Base-by-base conservation (phyloP, 2,113 vertebrate species). In the Aythya baeri region DNA sequence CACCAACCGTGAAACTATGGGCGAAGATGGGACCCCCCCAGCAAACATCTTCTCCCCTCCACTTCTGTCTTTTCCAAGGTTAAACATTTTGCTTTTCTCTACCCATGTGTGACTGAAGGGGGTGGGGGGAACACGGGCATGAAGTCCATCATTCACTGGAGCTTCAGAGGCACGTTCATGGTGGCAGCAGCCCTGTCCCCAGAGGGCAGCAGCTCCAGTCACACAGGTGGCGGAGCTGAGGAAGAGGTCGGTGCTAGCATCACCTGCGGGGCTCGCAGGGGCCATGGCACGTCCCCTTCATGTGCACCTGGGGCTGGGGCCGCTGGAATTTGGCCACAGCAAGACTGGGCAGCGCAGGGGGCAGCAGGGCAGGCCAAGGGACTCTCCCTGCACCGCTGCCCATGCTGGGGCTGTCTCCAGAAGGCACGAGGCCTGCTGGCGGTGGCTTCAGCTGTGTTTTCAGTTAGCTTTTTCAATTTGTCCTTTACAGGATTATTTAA, bases 281-380 rank as follows among this genome's bases (percentile, higher is more conserved):
- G 31, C 11, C 25, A 10, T 1, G 1, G 46, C 4, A 21, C 25
- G 52, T 34, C 14, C 44, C 27, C 46, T 6, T 52, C 0, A 0
- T 17, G 26, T 36, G 49, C 5, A 1, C 17, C 55, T 1, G 6
- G n/a, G 8, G 16, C 41, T 0, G 1, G 27, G 36, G 7, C 20
- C 11, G 2, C 61, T 15, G 4, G 29, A n/a, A 29, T 52, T 52
- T 14, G 50, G 50, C 23, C 25, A 13, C 23, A 52, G 50, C 50
- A 13, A 25, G 50, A 23, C 50, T 7, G 23, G 50, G 50, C 50
- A 13, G 50, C 4, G 23, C 23, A 14, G 50, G 50, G 50, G 50
- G 22, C 50, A 52, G 50, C 23, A 50, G 50, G 6, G 50, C 50
- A 50, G 38, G 38, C 9, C 38, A 38, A 36, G 36, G 36, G 36